Evolutionary conservation across 2,113 vertebrate species (phyloP).

Genomic region (Myrmecobius fasciatus): DNA sequence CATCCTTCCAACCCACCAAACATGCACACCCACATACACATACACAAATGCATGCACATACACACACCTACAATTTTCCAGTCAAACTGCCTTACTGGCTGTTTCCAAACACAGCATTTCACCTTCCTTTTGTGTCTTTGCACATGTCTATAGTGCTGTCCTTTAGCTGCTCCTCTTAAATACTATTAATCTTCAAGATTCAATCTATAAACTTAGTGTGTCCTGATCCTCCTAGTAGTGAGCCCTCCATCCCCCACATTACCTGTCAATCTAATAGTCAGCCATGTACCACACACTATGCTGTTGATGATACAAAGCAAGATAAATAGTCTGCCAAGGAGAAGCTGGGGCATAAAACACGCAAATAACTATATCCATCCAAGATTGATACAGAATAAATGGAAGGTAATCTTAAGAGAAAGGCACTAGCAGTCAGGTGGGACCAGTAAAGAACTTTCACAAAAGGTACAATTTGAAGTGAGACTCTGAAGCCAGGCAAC

Average conservation of each 20-base stretch:
- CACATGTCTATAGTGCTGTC: not conserved
- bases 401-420: too few species aligned
- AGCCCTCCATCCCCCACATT: not conserved
- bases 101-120: not conserved
- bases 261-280: not conserved
- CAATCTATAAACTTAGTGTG: not conserved
- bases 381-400: not conserved
- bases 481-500: too few species aligned
- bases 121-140: not conserved
- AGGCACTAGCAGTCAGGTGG: too few species aligned
- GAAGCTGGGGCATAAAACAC: not conserved
- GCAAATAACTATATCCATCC: not conserved
- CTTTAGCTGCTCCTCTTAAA: not conserved
- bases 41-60: too few species aligned
- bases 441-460: too few species aligned
- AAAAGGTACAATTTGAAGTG: too few species aligned
- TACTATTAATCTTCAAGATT: not conserved
- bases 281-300: not conserved
- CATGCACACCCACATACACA: too few species aligned
- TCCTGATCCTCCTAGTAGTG: not conserved
- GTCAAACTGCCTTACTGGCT: not conserved
- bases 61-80: not conserved
- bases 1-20: not conserved
- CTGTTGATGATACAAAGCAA: not conserved
- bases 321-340: not conserved